Evolutionary conservation across 2,888 invertebrate genomes (phyloP).

Genomic region (Cynaeus angustus): DNA sequence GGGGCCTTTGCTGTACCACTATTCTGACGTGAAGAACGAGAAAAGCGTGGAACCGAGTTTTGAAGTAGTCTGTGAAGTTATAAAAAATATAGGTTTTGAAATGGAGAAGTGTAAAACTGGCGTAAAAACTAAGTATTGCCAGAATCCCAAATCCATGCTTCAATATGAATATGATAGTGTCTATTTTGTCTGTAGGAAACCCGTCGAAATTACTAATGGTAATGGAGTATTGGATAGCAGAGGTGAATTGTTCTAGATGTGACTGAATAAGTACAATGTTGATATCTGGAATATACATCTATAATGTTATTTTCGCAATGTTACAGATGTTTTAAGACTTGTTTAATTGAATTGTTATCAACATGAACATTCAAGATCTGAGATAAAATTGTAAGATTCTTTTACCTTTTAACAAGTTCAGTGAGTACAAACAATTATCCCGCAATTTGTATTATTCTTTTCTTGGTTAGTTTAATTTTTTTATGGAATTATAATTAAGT

Average conservation of each 20-base stretch:
- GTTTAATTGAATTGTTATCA: conserved; percentile 20
- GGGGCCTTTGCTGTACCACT: conserved; percentile 94
- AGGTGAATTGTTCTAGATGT: conserved; percentile 29
- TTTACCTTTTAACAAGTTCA: conserved; percentile 15
- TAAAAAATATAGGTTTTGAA: conserved; percentile 87
- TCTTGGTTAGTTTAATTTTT: conserved; percentile 39
- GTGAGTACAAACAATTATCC: conserved; percentile 32
- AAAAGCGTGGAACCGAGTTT: conserved; percentile 96
- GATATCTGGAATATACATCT: conserved; percentile 32
- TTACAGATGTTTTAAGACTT: conserved; percentile 24
- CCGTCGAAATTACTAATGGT: conserved; percentile 63
- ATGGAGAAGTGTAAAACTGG: conserved; percentile 87
- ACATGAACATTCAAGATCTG: conserved; percentile 32
- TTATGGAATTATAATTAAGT: conserved; percentile 30
- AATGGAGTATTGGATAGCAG: conserved; percentile 33
- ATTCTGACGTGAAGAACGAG: conserved; percentile 89
- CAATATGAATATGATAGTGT: conserved; percentile 94
- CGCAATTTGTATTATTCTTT: conserved; percentile 37
- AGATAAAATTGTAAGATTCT: conserved; percentile 18
- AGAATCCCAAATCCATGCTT: conserved; percentile 94
- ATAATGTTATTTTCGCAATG: conserved; percentile 34
- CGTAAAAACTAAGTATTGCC: conserved; percentile 91
- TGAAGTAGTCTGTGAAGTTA: conserved; percentile 79
- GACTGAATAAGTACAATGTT: conserved; percentile 49
- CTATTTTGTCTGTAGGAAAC: conserved; percentile 93